Percentiles rank a stretch among this genome's conserved stretches.
Conservation (phyloP, 2,888 invertebrate genomes). For the Drosophila mercatorum region DNA sequence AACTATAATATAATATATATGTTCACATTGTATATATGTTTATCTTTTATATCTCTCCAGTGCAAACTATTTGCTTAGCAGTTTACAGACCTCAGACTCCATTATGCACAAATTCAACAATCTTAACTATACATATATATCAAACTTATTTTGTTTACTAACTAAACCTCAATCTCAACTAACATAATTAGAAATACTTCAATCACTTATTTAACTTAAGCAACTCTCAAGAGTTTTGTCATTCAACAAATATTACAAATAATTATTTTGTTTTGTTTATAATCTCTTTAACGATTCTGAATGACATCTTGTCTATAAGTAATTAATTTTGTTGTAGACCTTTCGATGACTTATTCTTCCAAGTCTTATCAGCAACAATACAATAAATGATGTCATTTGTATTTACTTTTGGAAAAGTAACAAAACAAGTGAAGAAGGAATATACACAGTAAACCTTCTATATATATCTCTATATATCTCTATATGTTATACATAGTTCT, state of each 20-base stretch:
- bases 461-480: background rate
- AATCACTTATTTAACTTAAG: background rate
- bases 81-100: background rate
- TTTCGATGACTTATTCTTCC: constrained; percentile 31
- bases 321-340: constrained; percentile 22
- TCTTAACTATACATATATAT: no score
- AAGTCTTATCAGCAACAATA: constrained; percentile 43
- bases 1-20: no score
- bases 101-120: background rate
- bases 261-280: background rate
- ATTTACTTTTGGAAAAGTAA: no score
- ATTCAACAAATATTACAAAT: background rate
- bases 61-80: background rate
- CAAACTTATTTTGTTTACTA: no score
- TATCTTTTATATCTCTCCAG: no score
- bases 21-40: no score
- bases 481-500: background rate
- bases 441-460: background rate
- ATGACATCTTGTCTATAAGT: constrained; percentile 5
- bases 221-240: background rate
- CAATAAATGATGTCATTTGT: constrained; percentile 34
- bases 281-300: constrained; percentile 21
- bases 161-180: background rate
- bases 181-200: background rate
- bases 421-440: background rate